Percentiles rank a stretch among this genome's conserved stretches.
Conservation (phyloP, 2,888 invertebrate species). For the Heteromyza rotundicornis region DNA sequence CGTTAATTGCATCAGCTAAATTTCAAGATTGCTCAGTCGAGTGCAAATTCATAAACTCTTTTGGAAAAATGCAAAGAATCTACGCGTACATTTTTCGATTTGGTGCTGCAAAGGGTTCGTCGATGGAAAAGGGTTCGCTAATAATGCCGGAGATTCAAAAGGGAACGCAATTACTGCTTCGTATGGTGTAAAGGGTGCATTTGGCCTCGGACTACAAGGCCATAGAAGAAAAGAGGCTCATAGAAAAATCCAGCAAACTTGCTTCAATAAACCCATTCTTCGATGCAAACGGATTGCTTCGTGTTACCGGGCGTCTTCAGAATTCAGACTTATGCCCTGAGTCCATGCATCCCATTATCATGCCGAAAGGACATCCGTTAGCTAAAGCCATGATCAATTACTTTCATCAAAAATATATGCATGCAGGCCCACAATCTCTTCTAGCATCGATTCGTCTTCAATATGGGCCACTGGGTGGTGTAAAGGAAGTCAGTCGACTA, state of each 20-base stretch:
- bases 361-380: conserved; percentile 4
- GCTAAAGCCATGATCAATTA: neutral
- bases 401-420: neutral
- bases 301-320: conserved; percentile 4
- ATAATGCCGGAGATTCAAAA: neutral
- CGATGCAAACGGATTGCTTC: neutral
- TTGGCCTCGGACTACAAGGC: neutral
- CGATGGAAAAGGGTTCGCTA: neutral
- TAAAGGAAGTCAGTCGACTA: neutral
- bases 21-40: neutral
- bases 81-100: conserved; percentile 15
- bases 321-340: neutral
- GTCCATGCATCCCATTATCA: conserved; percentile 1
- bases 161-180: conserved; percentile 4
- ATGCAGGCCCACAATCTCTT: neutral
- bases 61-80: conserved; percentile 14
- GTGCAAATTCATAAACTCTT: neutral
- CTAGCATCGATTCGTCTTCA: conserved; percentile 5
- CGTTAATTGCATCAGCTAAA: neutral
- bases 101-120: neutral
- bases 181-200: neutral
- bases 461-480: conserved; percentile 6
- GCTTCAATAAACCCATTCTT: conserved; percentile 7
- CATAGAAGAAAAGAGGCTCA: neutral
- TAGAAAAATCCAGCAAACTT: neutral